Conservation (phyloP, 2,113 vertebrate species). For the Choloepus hoffmanni region DNA sequence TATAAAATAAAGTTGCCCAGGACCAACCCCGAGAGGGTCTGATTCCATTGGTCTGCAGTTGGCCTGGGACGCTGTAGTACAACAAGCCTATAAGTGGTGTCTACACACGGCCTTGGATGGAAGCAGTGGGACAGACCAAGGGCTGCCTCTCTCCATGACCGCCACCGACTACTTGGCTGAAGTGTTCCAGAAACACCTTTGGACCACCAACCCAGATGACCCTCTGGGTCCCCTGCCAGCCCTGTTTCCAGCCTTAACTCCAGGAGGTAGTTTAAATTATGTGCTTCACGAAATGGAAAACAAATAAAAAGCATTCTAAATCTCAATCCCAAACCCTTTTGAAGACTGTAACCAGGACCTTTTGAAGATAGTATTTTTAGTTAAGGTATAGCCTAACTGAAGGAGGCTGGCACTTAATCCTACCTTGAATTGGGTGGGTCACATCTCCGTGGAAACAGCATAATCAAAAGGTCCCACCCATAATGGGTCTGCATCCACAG, state of each 20-base stretch:
- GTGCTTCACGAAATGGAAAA: too few species aligned
- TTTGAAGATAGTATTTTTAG: too few species aligned
- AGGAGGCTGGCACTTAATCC: too few species aligned
- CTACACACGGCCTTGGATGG: neutral
- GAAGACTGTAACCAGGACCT: neutral
- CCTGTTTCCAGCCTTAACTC: neutral
- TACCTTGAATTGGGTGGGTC: too few species aligned
- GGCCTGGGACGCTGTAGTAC: rapidly evolving
- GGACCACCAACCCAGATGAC: rapidly evolving
- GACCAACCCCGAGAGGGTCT: neutral
- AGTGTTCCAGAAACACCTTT: neutral
- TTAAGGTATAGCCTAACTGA: too few species aligned
- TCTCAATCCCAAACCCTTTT: neutral
- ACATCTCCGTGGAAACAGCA: too few species aligned
- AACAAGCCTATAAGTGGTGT: neutral
- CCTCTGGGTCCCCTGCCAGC: neutral
- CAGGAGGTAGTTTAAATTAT: too few species aligned
- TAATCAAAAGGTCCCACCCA: too few species aligned
- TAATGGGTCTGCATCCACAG: too few species aligned
- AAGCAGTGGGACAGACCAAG: neutral
- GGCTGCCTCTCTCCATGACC: rapidly evolving
- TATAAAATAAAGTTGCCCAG: neutral
- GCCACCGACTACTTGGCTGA: rapidly evolving
- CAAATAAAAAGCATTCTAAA: neutral
- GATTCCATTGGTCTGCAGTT: neutral